These are phyloP conservation scores for Steinernema hermaphroditum DNA, from an alignment of 2,888 invertebrate genomes.

Conservation along the genomic window DNA sequence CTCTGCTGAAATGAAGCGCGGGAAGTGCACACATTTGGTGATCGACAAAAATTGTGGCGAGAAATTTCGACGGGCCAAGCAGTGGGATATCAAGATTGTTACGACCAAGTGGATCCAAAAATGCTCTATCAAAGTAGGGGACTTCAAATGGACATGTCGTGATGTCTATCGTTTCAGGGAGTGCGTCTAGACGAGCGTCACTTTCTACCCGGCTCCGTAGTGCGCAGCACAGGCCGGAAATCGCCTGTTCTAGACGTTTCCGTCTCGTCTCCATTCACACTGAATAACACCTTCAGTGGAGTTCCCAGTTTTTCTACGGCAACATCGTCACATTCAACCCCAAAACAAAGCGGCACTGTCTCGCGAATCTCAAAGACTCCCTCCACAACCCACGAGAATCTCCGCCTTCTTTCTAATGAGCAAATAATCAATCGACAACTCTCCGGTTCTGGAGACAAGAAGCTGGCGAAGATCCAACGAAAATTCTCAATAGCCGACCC, in stretches of 20 bases:
- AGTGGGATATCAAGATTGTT: slow-evolving; percentile 56
- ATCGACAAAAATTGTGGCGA: slow-evolving; percentile 47
- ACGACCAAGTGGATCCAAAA: slow-evolving; percentile 49
- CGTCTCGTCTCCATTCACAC: too few relatives aligned
- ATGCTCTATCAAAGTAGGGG: slow-evolving; percentile 43
- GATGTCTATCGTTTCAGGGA: background rate
- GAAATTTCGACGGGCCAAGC: slow-evolving; percentile 51
- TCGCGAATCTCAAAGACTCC: too few relatives aligned
- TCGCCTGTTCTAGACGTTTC: too few relatives aligned
- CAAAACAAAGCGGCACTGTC: background rate
- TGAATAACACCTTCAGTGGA: background rate
- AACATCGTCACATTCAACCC: too few relatives aligned
- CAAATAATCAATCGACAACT: background rate
- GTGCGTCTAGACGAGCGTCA: background rate
- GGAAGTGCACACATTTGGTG: slow-evolving; percentile 52
- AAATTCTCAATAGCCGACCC: background rate
- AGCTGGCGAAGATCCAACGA: background rate
- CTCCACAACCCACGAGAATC: too few relatives aligned
- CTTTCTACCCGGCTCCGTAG: background rate
- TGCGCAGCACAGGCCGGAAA: too few relatives aligned
- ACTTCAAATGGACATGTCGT: background rate
- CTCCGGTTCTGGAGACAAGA: background rate
- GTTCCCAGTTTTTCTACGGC: background rate
- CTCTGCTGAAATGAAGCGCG: slow-evolving; percentile 48
- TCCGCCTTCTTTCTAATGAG: too few relatives aligned